These are phyloP conservation scores for Phthorimaea operculella DNA, from an alignment of 1,140 invertebrate species.

Conservation along the genomic window DNA sequence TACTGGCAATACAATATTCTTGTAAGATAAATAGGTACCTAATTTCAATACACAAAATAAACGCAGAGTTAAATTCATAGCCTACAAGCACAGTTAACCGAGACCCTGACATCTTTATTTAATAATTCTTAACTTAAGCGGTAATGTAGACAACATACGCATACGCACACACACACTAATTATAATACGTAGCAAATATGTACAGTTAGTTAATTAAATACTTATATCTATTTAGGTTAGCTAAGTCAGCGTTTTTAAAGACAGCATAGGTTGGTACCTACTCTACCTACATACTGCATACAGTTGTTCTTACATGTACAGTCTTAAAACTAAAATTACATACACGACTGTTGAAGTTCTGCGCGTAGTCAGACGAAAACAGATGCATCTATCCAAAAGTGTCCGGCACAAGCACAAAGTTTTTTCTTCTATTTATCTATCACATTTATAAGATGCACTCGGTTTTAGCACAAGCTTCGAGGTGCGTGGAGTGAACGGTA, in stretches of 20 bases:
- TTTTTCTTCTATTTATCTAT: conserved; percentile 31
- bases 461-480: conserved; percentile 32
- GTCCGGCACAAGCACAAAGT: conserved; percentile 21
- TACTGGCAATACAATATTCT: too few relatives aligned
- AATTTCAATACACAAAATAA: too few relatives aligned
- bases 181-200: too few relatives aligned
- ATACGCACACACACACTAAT: too few relatives aligned
- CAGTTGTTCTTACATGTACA: background rate
- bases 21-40: too few relatives aligned
- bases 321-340: conserved; percentile 14
- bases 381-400: conserved; percentile 28
- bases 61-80: too few relatives aligned
- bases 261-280: background rate
- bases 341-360: conserved; percentile 28
- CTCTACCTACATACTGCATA: too few relatives aligned
- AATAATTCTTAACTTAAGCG: too few relatives aligned
- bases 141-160: too few relatives aligned
- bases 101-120: too few relatives aligned
- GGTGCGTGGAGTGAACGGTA: conserved; percentile 57
- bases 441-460: conserved; percentile 42
- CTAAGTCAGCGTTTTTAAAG: background rate
- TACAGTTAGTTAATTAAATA: background rate
- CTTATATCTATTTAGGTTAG: background rate
- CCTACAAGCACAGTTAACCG: too few relatives aligned
- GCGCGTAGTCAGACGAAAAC: conserved; percentile 10